Base-by-base conservation (phyloP, 2,888 invertebrate genomes). In the Folsomia candida region DNA sequence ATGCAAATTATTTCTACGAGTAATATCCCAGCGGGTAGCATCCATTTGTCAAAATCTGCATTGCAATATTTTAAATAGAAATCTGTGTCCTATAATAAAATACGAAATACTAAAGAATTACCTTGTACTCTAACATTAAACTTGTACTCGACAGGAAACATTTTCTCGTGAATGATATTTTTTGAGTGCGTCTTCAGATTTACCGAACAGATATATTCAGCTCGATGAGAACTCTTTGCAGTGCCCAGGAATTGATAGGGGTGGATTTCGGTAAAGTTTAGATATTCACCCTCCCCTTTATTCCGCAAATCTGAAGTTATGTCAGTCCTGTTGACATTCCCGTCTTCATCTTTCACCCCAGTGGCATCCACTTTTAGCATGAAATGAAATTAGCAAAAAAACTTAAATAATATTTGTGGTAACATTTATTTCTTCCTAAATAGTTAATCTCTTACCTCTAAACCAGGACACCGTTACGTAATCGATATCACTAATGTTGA, bases 191-290 rank as follows among this genome's bases (percentile, higher is more conserved):
- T 11, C 2, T 51, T 24, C 9, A 63, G 26, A 11, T 61, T 61
- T 0, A 75, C 62, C 65, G 58, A 25, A 62, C 75, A 75, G 2
- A 69, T 72, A 22, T 75, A 75, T n/a, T 58, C 47, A 14, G 69
- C 74, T 20, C 72, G 20, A 51, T 70, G 74, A 22, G 70, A 54
- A 27, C 60, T n/a, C 9, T 2, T 57, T n/a, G 70, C 72, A n/a
- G n/a, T 6, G 2, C 75, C 75, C 28, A 24, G 1, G 11, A 60
- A 70, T 9, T 11, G 1, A 27, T 1, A 2, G 9, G 63, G 20
- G 22, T 60, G 37, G n/a, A 0, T 37, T 22, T 22, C 57, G 1
- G 24, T 64, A 51, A 72, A 72, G 54, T 63, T 67, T 67, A 25
- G 59, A 54, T 67, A 72, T 9, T 51, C 2, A 4, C 71, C 72